Evolutionary conservation across 2,113 vertebrate species (phyloP), one percentile per base, ranked within the genome.

Genomic region (Lichenostomus cassidix): DNA sequence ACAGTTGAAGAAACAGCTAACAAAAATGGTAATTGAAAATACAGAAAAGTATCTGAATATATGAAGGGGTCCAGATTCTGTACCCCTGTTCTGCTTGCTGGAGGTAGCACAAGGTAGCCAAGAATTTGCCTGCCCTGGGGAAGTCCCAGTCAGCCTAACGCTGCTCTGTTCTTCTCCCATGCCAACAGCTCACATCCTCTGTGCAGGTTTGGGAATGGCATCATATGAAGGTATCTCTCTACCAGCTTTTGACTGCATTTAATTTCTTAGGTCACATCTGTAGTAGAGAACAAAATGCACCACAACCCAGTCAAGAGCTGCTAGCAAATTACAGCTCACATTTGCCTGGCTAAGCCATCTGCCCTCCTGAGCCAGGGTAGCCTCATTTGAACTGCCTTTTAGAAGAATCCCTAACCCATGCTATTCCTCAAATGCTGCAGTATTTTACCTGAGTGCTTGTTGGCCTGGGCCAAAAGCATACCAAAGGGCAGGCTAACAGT

Each of bases 111-210:
- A 50, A 35, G 24, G 59, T 52, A 79, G 53, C 65, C 65, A 39
- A 77, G 33, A 71, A 44, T 82, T 71, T 0, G 2, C 22, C 49
- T 39, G 10, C 65, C 1, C 0, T 28, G 31, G 20, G 15, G 46
- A 67, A 41, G 20, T 35, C n/a, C 39, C 27, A 4, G 58, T 21
- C 53, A 25, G 27, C 41, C 39, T 58, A 24, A 41, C 0, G 0
- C 55, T 64, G 49, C 3, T 28, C 24, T 58, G 2, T 31, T 52
- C 33, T 69, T 82, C 56, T 75, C 18, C 46, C 17, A 5, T 10
- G 17, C 74, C 69, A 59, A 3, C 60, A 70, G 55, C 80, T 65
- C 42, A 62, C 2, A 1, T 50, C 33, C 39, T 60, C 60, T 8
- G 0, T 35, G 33, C 18, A 8, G 22, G 20, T 53, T 28, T 75